phyloP scores from a whole-genome alignment of 2,797 vertebrate species.

The Coendou prehensilis region DNA sequence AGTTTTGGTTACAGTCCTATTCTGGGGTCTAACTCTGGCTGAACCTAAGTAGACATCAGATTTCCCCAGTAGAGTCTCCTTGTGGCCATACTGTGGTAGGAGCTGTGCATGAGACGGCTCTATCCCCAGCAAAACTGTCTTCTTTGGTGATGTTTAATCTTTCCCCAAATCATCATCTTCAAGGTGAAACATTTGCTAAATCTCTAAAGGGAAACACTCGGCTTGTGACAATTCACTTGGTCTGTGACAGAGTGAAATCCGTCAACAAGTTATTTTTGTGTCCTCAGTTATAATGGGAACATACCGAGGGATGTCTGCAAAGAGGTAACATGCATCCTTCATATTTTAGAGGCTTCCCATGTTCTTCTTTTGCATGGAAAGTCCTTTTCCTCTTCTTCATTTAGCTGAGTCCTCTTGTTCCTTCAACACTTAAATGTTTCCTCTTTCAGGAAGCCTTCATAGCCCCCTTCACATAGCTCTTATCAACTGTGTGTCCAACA shows the following conservation, averaged over 20 bases:
- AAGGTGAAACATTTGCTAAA: not conserved
- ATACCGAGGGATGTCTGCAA: not conserved
- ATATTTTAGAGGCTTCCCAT: not conserved
- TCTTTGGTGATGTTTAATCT: not conserved
- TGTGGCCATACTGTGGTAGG: not conserved
- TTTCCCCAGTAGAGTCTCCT: not conserved
- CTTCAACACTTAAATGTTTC: not conserved
- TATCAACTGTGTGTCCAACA: not conserved
- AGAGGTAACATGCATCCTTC: not conserved
- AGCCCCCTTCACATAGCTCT: not conserved
- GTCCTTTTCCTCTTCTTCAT: not conserved
- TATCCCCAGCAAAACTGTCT: not conserved
- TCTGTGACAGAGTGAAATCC: not conserved
- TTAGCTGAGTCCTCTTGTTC: not conserved
- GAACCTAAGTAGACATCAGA: not conserved
- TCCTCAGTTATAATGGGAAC: not conserved
- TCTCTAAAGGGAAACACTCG: not conserved
- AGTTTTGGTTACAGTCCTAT: not conserved
- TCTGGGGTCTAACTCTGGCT: not conserved
- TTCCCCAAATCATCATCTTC: not conserved
- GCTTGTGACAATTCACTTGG: not conserved
- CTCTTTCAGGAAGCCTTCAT: not conserved
- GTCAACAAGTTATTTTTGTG: not conserved
- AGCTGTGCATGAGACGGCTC: not conserved
- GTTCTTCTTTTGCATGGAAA: not conserved